Base-by-base conservation (phyloP, 2,113 vertebrate species). In the Pao palembangensis region DNA sequence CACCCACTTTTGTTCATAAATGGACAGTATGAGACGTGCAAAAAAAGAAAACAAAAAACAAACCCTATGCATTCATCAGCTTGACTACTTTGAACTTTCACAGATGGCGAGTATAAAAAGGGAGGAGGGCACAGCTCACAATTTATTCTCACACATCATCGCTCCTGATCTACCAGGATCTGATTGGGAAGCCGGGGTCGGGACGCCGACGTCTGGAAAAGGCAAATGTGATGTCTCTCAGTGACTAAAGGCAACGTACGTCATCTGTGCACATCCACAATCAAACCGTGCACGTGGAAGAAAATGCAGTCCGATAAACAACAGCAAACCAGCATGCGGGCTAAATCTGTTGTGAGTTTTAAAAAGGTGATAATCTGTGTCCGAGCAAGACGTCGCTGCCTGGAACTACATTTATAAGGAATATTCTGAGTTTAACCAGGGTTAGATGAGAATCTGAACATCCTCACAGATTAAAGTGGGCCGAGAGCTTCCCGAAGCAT, bases 221-320 rank as follows among this genome's bases (percentile, higher is more conserved):
- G 80, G 86, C 76, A 80, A 79, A 81, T 51, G 81, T 88, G 84
- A 87, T 80, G 74, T 81, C 56, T 57, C 52, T 69, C 66, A 60
- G 80, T 69, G 79, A 88, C 73, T 59, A 60, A 86, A 87, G 87
- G 88, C 86, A 85, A 89, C 1, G 73, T 74, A 44, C 23, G 68
- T 78, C 68, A 56, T 71, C 54, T 58, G 74, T 76, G 84, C 77
- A 73, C 64, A 60, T 13, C 54, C 50, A 79, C 56, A 49, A 79
- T 63, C 42, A 46, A 48, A 68, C 54, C 11, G 61, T 52, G 49
- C 19, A 8, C 2, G 53, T 50, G 59, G 68, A 63, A 64, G 57
- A 69, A 74, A 67, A 47, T 60, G 6, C 47, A 20, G 6, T 5
- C 7, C 16, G n/a, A 48, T 8, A 51, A 51, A 34, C 28, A 52